These are phyloP conservation scores for Pelmatolapia mariae DNA, from an alignment of 2,113 vertebrate genomes.

Conservation along the genomic window DNA sequence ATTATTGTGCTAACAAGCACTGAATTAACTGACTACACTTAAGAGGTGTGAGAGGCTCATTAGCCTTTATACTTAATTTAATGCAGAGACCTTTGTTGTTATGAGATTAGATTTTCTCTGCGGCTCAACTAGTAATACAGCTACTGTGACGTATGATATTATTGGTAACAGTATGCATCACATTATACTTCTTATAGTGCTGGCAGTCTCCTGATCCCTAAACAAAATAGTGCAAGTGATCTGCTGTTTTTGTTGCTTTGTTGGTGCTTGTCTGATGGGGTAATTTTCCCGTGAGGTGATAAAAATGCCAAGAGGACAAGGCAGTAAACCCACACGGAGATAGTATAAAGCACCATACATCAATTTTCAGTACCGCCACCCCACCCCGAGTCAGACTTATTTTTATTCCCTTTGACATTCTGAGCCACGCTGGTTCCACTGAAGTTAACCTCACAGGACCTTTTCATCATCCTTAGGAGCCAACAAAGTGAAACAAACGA, in stretches of 20 bases:
- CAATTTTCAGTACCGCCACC: slow-evolving; percentile 1
- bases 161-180: background rate
- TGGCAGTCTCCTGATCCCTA: background rate
- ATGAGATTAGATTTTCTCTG: background rate
- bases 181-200: background rate
- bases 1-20: background rate
- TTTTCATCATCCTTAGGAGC: slow-evolving; percentile 22
- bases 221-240: background rate
- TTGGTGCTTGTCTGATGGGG: background rate
- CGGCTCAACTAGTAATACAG: background rate
- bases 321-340: background rate
- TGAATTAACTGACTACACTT: background rate
- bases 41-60: background rate
- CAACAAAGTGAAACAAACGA: slow-evolving; percentile 44
- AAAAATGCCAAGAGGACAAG: background rate
- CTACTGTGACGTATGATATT: background rate
- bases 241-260: background rate
- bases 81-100: background rate
- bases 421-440: background rate
- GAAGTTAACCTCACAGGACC: slow-evolving; percentile 18
- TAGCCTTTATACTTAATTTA: background rate
- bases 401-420: slow-evolving; percentile 30
- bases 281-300: background rate
- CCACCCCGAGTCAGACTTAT: background rate
- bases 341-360: slow-evolving; percentile 1